Base-by-base conservation (phyloP, 2,113 vertebrate species). In the Phalacrocorax aristotelis region DNA sequence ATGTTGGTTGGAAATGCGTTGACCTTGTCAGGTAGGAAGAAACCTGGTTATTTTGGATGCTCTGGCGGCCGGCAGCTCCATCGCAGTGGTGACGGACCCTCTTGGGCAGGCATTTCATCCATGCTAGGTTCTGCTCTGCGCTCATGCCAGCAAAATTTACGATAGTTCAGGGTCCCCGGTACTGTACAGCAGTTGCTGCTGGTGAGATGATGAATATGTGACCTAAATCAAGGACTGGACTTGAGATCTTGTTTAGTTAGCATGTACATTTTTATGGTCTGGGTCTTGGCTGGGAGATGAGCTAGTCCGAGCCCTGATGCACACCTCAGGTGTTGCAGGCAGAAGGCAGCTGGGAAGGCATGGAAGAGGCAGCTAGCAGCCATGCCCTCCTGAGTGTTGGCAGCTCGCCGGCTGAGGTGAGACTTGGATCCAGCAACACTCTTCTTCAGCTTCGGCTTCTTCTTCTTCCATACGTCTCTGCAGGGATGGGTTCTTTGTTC, bases 291-390 rank as follows among this genome's bases (percentile, higher is more conserved):
- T 49, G 57, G 40, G 68, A 58, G 54, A 7, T 1, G 13, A 55
- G n/a, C 32, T 34, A 29, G 20, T 27, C 26, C 0, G 1, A 89
- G 79, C 10, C 2, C 13, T 40, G 34, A 30, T 9, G 57, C 10
- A 12, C 48, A 8, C 26, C 69, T 51, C 1, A 3, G 57, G 26
- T 48, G 1, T 3, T 36, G 13, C 30, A 44, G 29, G 25, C 29
- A 81, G 49, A 65, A 52, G 13, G 64, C 22, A n/a, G 49, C 54
- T 71, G 82, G 32, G 38, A 32, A 81, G 21, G 17, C 23, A 7
- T 8, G 38, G 49, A 27, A 64, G 52, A 12, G 14, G 54, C 55
- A 68, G 8, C 30, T 15, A 15, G 54, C 30, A 80, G 40, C 36
- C 49, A 11, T 23, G 62, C 55, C 27, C 55, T 89, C 82, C 78